Conservation (phyloP, 2,113 vertebrate genomes). For the Fulica atra region DNA sequence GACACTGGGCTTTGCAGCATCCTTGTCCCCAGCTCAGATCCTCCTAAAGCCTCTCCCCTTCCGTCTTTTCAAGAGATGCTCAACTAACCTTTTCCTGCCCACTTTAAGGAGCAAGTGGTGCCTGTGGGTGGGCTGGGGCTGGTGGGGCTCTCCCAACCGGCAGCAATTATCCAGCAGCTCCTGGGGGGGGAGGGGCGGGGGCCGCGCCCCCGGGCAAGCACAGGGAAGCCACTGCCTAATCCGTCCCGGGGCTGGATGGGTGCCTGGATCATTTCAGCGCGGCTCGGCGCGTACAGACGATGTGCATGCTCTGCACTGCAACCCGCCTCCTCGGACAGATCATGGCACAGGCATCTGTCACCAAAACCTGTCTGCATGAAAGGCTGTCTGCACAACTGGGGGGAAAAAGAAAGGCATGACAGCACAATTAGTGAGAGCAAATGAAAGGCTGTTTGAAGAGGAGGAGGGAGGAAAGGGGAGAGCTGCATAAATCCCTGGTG, state of each 20-base stretch:
- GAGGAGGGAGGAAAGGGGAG: slow-evolving; percentile 64
- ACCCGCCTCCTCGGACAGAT: neutral
- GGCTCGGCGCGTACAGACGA: neutral
- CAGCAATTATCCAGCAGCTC: neutral
- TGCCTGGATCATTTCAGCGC: neutral
- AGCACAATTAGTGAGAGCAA: slow-evolving; percentile 61
- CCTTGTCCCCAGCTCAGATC: neutral
- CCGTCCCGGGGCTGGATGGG: neutral
- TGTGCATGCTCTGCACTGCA: neutral
- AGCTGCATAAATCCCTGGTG: slow-evolving; percentile 67
- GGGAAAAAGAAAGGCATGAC: slow-evolving; percentile 51
- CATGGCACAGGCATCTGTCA: slow-evolving; percentile 42
- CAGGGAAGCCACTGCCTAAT: neutral
- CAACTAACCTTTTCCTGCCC: neutral
- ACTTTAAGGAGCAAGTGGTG: neutral
- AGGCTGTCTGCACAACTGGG: slow-evolving; percentile 49
- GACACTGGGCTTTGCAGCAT: neutral
- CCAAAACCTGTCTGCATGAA: slow-evolving; percentile 40
- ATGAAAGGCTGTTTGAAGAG: slow-evolving; percentile 60
- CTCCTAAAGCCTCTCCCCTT: neutral
- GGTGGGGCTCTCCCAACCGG: neutral
- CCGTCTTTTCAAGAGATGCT: neutral
- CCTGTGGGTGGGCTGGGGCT: slow-evolving; percentile 19
- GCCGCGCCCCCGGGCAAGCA: too few species aligned
- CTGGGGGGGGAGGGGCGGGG: neutral